Conservation (phyloP, 2,888 invertebrate genomes). For the Ophraella communa region DNA sequence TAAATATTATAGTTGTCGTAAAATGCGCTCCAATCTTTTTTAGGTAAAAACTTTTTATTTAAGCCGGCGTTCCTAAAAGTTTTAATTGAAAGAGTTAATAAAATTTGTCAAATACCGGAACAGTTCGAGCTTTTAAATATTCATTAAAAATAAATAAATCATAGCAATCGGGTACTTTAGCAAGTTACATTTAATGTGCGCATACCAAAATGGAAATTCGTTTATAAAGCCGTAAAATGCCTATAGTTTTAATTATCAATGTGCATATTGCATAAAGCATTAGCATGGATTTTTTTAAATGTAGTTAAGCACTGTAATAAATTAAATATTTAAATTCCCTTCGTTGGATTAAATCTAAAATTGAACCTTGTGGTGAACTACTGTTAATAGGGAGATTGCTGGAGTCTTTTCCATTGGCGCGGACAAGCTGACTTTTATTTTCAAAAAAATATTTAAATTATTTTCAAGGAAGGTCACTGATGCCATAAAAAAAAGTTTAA, state of each 20-base stretch:
- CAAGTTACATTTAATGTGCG: background rate
- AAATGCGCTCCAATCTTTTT: background rate
- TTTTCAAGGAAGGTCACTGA: too few relatives aligned
- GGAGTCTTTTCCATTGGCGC: too few relatives aligned
- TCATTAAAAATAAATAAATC: background rate
- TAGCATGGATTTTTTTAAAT: background rate
- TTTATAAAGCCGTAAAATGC: background rate
- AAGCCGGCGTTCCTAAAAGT: background rate
- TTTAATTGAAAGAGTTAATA: constrained; percentile 2
- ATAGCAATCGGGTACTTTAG: background rate
- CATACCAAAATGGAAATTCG: background rate
- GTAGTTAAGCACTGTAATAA: background rate
- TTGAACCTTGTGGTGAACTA: too few relatives aligned
- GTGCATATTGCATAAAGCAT: background rate
- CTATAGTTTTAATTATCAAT: background rate
- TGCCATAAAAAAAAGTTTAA: too few relatives aligned
- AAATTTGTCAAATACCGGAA: background rate
- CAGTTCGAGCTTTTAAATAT: constrained; percentile 1
- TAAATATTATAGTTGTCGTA: background rate
- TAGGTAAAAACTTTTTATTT: background rate
- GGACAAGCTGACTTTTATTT: too few relatives aligned
- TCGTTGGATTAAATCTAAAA: background rate
- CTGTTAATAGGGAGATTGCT: too few relatives aligned
- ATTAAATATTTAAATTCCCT: background rate
- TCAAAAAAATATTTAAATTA: too few relatives aligned